These are phyloP conservation scores for Callyntrura guangdongensis DNA, from an alignment of 2,888 invertebrate species.

Conservation along the genomic window DNA sequence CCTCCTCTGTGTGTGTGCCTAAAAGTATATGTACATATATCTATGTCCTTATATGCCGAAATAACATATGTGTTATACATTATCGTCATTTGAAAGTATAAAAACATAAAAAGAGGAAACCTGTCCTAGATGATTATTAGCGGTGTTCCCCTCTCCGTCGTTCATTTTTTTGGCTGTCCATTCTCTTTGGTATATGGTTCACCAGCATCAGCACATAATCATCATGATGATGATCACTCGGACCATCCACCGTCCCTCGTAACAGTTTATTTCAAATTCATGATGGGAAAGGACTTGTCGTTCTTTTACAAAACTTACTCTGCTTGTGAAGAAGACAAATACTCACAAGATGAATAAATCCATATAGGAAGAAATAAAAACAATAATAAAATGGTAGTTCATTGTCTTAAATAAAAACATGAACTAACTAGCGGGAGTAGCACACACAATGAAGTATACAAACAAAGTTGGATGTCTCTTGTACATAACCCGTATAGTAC, in stretches of 20 bases:
- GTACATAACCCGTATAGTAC: too few relatives aligned
- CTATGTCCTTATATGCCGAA: background rate
- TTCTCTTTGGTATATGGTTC: slow-evolving; percentile 2
- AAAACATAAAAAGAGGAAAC: slow-evolving; percentile 7
- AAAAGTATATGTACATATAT: background rate
- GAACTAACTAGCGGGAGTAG: slow-evolving; percentile 11
- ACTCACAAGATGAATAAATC: slow-evolving; percentile 58
- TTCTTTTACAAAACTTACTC: too few relatives aligned
- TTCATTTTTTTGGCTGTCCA: background rate
- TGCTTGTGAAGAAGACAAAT: background rate
- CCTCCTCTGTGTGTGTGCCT: slow-evolving; percentile 8
- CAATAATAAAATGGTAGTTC: slow-evolving; percentile 52
- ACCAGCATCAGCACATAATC: background rate
- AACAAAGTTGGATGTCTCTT: too few relatives aligned
- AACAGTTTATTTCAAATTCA: slow-evolving; percentile 64
- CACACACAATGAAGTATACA: slow-evolving; percentile 9
- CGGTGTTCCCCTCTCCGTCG: slow-evolving; percentile 16
- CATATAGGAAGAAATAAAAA: slow-evolving; percentile 63
- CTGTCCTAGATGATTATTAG: slow-evolving; percentile 42
- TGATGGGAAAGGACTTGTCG: slow-evolving; percentile 39
- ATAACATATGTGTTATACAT: too few relatives aligned
- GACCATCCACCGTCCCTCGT: slow-evolving; percentile 5
- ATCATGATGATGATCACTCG: background rate
- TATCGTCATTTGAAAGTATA: too few relatives aligned
- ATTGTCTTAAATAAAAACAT: slow-evolving; percentile 53